Base-by-base conservation (phyloP, 2,888 invertebrate species). In the Adelphocoris suturalis region DNA sequence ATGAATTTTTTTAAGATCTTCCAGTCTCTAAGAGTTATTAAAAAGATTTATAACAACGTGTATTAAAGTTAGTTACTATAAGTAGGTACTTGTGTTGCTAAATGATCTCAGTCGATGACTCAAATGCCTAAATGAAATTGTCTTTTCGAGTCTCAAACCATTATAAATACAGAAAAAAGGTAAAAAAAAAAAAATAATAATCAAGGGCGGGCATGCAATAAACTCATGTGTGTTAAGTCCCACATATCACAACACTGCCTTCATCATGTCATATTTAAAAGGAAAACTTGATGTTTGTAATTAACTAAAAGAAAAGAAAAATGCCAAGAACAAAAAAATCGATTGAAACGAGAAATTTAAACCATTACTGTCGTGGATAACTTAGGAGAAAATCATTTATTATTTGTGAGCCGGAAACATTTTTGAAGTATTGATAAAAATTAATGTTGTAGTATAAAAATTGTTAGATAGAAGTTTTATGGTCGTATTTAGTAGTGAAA, bases 201-300 rank as follows among this genome's bases (percentile, higher is more conserved):
- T 61, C n/a, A 68, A 48, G 86, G 86, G 85, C 85, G 48, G 86
- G 86, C 76, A 86, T 86, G 86, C 86, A 86, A 78, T 88, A 88
- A 87, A 78, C 27, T 55, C 61, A 23, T 55, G 76, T 46, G 68
- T 88, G 76, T 88, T 88, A 52, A 78, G 80, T 88, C 88, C 80
- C 88, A 88, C 88, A 88, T 88, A 88, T 88, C 88, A 88, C 88
- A 52, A 88, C 88, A 88, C 88, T 88, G 88, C 88, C 88, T 88
- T 88, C 68, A 23, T 78, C 19, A 76, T 78, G 88, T 88, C 88
- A 88, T 88, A 81, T 11, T 61, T 61, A 61, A 61, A 16, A n/a
- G 57, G 57, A 57, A n/a, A 57, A 57, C 16, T 57, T 57, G 46
- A n/a, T 68, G 23, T 68, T 75, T 75, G 27, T 86, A 76, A 82